A percentile compares a stretch with the other conserved stretches of the same genome.
These are phyloP conservation scores for Julus scandinavius DNA, from an alignment of 2,888 invertebrate species.

Conservation along the genomic window DNA sequence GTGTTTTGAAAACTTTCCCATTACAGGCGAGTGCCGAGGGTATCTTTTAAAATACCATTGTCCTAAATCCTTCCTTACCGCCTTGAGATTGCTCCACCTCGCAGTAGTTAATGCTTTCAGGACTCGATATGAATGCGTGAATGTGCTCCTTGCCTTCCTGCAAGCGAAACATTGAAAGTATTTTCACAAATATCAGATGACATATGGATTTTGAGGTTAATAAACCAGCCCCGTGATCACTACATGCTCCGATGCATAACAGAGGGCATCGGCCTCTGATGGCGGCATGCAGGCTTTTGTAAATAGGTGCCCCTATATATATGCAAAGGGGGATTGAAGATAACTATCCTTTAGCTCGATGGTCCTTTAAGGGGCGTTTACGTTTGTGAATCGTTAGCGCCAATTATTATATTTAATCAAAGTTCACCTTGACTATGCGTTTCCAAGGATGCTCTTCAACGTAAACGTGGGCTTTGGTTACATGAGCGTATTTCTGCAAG, in stretches of 20 bases:
- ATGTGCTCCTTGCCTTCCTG: slow-evolving; percentile 72
- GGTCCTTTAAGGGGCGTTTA: background rate
- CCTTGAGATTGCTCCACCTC: slow-evolving; percentile 75
- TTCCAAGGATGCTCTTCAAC: slow-evolving; percentile 83
- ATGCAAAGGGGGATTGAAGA: background rate
- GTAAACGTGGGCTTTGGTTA: slow-evolving; percentile 75
- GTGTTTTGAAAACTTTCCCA: too few relatives aligned
- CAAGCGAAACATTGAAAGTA: background rate
- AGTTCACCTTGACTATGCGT: slow-evolving; percentile 69
- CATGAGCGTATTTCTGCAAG: slow-evolving; percentile 79
- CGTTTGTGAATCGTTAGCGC: background rate
- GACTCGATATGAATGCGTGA: slow-evolving; percentile 80
- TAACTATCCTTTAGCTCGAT: background rate
- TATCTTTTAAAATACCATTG: background rate
- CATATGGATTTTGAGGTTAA: background rate
- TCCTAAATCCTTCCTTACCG: slow-evolving; percentile 69
- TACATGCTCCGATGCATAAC: background rate
- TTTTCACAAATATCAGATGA: background rate
- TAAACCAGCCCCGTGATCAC: background rate
- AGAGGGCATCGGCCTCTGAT: background rate
- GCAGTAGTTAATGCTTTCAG: slow-evolving; percentile 75
- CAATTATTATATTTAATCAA: background rate
- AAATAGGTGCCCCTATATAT: background rate
- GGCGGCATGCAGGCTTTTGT: background rate
- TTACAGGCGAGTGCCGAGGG: background rate